phyloP scores from a whole-genome alignment of 2,113 vertebrate genomes.

The Lophius piscatorius region DNA sequence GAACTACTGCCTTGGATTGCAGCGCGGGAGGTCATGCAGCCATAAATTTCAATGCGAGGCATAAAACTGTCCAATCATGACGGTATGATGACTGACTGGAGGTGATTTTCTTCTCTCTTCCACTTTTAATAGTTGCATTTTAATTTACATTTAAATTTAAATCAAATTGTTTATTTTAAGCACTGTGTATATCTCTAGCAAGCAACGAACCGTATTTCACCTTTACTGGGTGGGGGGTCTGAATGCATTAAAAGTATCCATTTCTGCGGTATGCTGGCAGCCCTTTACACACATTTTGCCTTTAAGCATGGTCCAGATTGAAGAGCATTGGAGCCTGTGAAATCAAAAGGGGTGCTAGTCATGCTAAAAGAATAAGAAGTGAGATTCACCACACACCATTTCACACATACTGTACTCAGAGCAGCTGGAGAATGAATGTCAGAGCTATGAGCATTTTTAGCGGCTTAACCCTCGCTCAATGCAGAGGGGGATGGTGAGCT shows the following conservation, averaged over 20 bases:
- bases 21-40: slow-evolving; percentile 12
- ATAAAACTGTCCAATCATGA: slow-evolving; percentile 53
- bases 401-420: slow-evolving; percentile 58
- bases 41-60: slow-evolving; percentile 46
- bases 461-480: slow-evolving; percentile 35
- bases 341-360: slow-evolving; percentile 61
- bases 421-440: slow-evolving; percentile 46
- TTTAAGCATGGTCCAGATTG: slow-evolving; percentile 63
- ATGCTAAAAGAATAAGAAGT: slow-evolving; percentile 59
- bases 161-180: background rate
- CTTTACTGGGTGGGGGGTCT: background rate
- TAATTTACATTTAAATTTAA: slow-evolving; percentile 13
- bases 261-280: slow-evolving; percentile 35
- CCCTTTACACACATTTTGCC: slow-evolving; percentile 48
- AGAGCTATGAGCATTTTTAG: slow-evolving; percentile 60
- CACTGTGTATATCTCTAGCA: background rate
- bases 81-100: background rate
- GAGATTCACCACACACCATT: slow-evolving; percentile 70
- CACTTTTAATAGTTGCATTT: slow-evolving; percentile 19
- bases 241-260: slow-evolving; percentile 14
- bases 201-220: background rate
- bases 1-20: slow-evolving; percentile 28
- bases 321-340: slow-evolving; percentile 74
- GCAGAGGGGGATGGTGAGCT: slow-evolving; percentile 45
- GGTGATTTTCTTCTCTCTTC: background rate